Percentiles rank a stretch among this genome's conserved stretches.
Conservation (phyloP, 2,113 vertebrate genomes). For the Arenaria interpres region DNA sequence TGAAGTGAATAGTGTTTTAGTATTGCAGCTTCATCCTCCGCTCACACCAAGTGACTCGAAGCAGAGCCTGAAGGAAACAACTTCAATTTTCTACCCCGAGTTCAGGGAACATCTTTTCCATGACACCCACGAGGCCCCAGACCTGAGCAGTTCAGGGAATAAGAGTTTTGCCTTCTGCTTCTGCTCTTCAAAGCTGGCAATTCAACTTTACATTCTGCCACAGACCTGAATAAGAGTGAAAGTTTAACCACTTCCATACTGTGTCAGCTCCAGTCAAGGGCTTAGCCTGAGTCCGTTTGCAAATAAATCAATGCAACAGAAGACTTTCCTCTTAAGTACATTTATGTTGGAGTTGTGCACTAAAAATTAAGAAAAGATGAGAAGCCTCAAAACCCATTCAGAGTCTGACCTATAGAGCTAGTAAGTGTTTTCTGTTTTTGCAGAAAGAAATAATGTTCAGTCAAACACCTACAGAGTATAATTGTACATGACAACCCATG, state of each 20-base stretch:
- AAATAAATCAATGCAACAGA: background rate
- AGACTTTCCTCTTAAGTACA: background rate
- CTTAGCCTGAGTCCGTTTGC: background rate
- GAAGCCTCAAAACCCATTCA: background rate
- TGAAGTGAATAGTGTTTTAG: background rate
- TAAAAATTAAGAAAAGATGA: background rate
- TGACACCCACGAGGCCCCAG: background rate
- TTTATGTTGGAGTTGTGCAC: background rate
- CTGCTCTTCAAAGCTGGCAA: background rate
- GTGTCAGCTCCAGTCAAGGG: background rate
- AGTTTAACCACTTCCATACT: slow-evolving; percentile 34
- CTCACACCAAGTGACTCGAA: background rate
- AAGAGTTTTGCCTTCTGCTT: background rate
- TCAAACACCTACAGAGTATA: slow-evolving; percentile 14
- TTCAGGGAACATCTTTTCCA: background rate
- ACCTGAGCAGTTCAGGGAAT: background rate
- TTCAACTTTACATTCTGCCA: background rate
- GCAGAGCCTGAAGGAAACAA: background rate
- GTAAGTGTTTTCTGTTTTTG: background rate
- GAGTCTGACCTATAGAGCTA: background rate
- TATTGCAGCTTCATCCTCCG: background rate
- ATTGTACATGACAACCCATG: slow-evolving; percentile 35
- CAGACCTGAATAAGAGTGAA: background rate
- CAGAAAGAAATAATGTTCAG: background rate
- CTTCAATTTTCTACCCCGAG: background rate